These are phyloP conservation scores for Catocala sponsa DNA, from an alignment of 2,888 invertebrate species.

Conservation along the genomic window DNA sequence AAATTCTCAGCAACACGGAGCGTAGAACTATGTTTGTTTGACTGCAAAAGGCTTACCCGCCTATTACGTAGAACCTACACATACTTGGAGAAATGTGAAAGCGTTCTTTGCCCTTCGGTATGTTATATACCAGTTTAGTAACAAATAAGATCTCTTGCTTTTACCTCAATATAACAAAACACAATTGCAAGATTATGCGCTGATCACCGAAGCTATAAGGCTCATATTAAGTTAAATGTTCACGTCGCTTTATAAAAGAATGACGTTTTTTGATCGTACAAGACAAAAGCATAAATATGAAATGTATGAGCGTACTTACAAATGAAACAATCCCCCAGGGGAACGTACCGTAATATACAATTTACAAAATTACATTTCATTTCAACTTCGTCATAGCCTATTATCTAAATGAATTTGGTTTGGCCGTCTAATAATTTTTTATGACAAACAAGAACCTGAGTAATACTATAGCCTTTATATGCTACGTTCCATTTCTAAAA, in stretches of 20 bases:
- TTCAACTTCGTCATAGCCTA: slow-evolving; percentile 57
- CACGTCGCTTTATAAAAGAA: neutral
- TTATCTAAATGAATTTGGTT: slow-evolving; percentile 36
- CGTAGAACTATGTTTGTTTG: no score
- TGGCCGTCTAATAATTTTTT: slow-evolving; percentile 7
- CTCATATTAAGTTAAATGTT: no score
- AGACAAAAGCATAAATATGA: slow-evolving; percentile 58
- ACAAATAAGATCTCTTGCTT: no score
- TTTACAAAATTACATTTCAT: slow-evolving; percentile 70
- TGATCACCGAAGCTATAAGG: no score
- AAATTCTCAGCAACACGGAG: no score
- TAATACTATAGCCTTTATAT: neutral
- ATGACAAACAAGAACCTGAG: slow-evolving; percentile 8
- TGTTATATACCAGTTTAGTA: no score
- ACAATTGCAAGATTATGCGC: no score
- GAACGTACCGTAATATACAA: slow-evolving; percentile 63
- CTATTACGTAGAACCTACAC: no score
- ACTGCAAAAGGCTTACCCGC: no score
- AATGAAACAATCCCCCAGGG: slow-evolving; percentile 61
- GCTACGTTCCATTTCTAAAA: neutral
- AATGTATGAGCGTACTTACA: slow-evolving; percentile 60
- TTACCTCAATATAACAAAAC: no score
- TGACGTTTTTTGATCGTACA: slow-evolving; percentile 9
- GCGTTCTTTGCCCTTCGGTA: no score
- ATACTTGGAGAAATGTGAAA: no score